phyloP scores from a whole-genome alignment of 2,888 invertebrate genomes.

The Stenurella melanura region DNA sequence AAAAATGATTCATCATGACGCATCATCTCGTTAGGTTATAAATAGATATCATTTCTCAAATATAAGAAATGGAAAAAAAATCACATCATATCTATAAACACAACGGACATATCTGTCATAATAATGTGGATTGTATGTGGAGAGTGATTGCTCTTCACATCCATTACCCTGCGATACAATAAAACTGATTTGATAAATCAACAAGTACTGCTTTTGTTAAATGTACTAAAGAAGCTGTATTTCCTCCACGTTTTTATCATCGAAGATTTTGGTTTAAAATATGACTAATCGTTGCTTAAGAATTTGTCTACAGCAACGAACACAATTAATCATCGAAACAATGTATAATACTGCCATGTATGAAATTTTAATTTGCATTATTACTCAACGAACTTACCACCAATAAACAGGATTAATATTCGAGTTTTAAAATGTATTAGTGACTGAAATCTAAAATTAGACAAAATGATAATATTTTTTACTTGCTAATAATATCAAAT shows the following conservation, averaged over 20 bases:
- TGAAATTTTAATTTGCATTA: neutral
- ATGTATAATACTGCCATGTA: neutral
- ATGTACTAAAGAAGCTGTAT: neutral
- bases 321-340: neutral
- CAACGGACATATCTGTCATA: neutral
- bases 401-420: neutral
- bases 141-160: neutral
- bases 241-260: neutral
- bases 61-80: neutral
- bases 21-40: neutral
- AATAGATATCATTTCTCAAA: neutral
- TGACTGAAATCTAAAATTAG: neutral
- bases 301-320: neutral
- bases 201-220: slow-evolving; percentile 7
- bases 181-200: slow-evolving; percentile 7
- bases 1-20: neutral
- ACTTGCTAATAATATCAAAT: too few relatives aligned
- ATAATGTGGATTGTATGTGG: neutral
- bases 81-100: neutral
- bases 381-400: neutral
- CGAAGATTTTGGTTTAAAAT: neutral
- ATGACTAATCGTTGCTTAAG: neutral
- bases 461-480: too few relatives aligned
- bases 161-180: neutral
- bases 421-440: neutral